These are phyloP conservation scores for Calcarius lapponicus DNA, from an alignment of 2,797 vertebrate species.

Conservation along the genomic window DNA sequence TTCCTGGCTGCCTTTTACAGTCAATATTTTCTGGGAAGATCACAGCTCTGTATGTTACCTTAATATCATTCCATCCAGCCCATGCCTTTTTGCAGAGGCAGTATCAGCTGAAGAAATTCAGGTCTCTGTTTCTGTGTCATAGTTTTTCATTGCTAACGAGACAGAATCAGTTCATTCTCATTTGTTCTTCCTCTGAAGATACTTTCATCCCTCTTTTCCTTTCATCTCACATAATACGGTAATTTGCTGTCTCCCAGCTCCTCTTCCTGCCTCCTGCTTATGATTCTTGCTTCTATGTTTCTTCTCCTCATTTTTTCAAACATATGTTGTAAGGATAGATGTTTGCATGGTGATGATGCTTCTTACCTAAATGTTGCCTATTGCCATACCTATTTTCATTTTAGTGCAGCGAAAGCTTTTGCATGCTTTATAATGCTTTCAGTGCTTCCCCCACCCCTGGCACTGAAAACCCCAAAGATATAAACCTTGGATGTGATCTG, in stretches of 20 bases:
- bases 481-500: background rate
- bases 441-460: accelerated
- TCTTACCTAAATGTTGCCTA: background rate
- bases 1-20: background rate
- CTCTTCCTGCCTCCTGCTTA: background rate
- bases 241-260: background rate
- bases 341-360: background rate
- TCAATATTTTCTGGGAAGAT: background rate
- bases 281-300: background rate
- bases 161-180: background rate
- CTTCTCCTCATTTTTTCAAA: background rate
- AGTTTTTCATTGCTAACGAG: background rate
- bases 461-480: background rate
- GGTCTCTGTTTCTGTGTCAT: background rate
- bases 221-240: background rate
- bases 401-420: background rate
- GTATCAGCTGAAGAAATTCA: background rate
- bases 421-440: background rate
- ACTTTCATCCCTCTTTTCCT: background rate
- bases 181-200: background rate
- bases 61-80: background rate
- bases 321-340: background rate
- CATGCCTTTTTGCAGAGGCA: background rate
- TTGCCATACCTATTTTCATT: background rate
- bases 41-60: background rate